Conservation (phyloP, 2,797 vertebrate species). For the Myripristis murdjan region DNA sequence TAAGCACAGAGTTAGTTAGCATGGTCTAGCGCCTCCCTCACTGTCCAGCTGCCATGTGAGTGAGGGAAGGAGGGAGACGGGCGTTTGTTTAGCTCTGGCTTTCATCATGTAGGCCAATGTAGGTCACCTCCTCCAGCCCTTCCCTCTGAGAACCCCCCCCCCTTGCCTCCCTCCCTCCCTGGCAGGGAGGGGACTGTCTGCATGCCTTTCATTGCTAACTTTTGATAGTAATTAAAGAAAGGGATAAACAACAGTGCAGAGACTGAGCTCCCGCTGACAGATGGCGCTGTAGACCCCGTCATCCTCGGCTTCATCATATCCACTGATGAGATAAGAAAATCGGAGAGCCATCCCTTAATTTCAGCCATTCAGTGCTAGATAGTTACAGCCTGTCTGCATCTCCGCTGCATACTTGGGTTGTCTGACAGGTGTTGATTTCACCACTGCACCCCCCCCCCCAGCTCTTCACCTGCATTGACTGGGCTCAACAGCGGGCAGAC, state of each 20-base stretch:
- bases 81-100: slow-evolving; percentile 69
- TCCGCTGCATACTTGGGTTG: slow-evolving; percentile 62
- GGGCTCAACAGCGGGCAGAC: slow-evolving; percentile 19
- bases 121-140: slow-evolving; percentile 74
- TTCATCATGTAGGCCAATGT: slow-evolving; percentile 68
- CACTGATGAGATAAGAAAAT: slow-evolving; percentile 8
- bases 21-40: slow-evolving; percentile 41
- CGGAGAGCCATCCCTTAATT: slow-evolving; percentile 37
- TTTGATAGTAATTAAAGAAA: slow-evolving; percentile 70
- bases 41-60: slow-evolving; percentile 51
- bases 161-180: background rate
- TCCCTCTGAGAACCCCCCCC: slow-evolving; percentile 50
- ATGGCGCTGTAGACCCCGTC: slow-evolving; percentile 55
- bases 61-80: slow-evolving; percentile 34
- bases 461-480: slow-evolving; percentile 5
- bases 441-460: background rate
- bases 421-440: slow-evolving; percentile 37
- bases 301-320: slow-evolving; percentile 23
- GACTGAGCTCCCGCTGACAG: slow-evolving; percentile 44
- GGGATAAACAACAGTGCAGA: slow-evolving; percentile 55
- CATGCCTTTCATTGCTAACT: slow-evolving; percentile 77
- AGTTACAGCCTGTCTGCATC: slow-evolving; percentile 21
- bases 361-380: slow-evolving; percentile 15
- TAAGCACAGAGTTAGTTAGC: slow-evolving; percentile 38
- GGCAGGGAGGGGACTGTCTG: slow-evolving; percentile 45